A percentile compares a stretch with the other conserved stretches of the same genome.
Conservation (phyloP, 2,113 vertebrate species). For the Cacatua alba region DNA sequence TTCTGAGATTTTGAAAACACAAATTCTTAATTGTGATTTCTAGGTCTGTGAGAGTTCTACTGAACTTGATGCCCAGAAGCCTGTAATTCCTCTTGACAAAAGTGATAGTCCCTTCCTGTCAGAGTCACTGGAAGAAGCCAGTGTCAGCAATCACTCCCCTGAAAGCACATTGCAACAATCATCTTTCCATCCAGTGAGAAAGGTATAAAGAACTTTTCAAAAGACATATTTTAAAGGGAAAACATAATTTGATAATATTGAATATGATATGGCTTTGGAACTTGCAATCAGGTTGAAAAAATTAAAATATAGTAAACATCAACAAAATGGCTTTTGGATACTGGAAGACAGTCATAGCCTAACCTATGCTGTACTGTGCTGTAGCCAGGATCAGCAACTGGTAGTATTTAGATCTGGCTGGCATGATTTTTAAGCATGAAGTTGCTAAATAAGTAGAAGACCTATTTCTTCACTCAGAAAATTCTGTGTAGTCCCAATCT, state of each 20-base stretch:
- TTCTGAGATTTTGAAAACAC: not conserved
- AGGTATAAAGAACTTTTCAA: slow-evolving; percentile 63
- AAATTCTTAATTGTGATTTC: slow-evolving; percentile 21
- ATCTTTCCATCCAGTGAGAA: slow-evolving; percentile 70
- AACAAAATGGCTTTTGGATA: not conserved
- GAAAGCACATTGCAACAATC: slow-evolving; percentile 52
- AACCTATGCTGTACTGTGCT: not conserved
- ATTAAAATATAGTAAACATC: not conserved
- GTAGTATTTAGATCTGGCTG: not conserved
- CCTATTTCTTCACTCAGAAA: not conserved
- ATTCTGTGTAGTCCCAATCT: not conserved
- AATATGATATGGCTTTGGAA: not conserved
- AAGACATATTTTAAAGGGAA: not conserved
- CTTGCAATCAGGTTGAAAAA: not conserved
- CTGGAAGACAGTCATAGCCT: not conserved
- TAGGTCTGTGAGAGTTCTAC: slow-evolving; percentile 71
- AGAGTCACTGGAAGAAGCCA: slow-evolving; percentile 59
- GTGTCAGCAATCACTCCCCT: slow-evolving; percentile 43
- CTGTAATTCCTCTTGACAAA: slow-evolving; percentile 58
- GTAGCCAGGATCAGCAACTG: not conserved
- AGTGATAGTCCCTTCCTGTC: slow-evolving; percentile 26
- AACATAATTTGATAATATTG: not conserved
- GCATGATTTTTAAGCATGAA: not conserved
- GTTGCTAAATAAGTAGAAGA: not conserved
- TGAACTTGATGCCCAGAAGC: slow-evolving; percentile 69